Conservation (phyloP, 2,797 vertebrate genomes). For the Rhabdomys pumilio region DNA sequence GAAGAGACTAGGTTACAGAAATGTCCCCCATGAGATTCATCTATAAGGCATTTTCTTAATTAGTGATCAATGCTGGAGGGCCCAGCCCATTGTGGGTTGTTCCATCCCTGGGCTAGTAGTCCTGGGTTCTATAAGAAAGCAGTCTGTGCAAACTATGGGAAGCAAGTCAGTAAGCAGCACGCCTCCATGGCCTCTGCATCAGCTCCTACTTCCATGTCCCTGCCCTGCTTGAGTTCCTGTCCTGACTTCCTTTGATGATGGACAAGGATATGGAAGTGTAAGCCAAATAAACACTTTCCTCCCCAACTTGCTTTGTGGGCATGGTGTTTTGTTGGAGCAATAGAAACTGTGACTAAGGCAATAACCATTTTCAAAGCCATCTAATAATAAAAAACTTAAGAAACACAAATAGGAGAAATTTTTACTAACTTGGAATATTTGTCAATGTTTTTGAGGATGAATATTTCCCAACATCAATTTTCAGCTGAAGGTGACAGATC, state of each 20-base stretch:
- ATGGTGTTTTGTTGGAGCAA: not conserved
- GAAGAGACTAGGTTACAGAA: not conserved
- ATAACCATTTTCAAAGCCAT: not conserved
- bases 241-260: not conserved
- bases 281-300: not conserved
- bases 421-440: not conserved
- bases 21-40: not conserved
- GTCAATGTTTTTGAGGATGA: not conserved
- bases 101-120: not conserved
- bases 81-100: too few species aligned
- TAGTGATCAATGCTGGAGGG: too few species aligned
- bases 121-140: not conserved
- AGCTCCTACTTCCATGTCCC: too few species aligned
- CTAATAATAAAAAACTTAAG: not conserved
- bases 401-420: not conserved
- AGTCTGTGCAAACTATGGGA: not conserved
- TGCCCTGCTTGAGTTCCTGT: not conserved
- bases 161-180: too few species aligned
- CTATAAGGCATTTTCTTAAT: not conserved
- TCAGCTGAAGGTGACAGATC: not conserved
- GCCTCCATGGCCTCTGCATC: too few species aligned
- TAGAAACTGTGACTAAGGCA: not conserved
- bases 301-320: not conserved
- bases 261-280: not conserved
- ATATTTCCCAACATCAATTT: not conserved